A percentile compares a stretch with the other conserved stretches of the same genome.
Conservation (phyloP, 2,113 vertebrate species). For the Eidolon helvum region DNA sequence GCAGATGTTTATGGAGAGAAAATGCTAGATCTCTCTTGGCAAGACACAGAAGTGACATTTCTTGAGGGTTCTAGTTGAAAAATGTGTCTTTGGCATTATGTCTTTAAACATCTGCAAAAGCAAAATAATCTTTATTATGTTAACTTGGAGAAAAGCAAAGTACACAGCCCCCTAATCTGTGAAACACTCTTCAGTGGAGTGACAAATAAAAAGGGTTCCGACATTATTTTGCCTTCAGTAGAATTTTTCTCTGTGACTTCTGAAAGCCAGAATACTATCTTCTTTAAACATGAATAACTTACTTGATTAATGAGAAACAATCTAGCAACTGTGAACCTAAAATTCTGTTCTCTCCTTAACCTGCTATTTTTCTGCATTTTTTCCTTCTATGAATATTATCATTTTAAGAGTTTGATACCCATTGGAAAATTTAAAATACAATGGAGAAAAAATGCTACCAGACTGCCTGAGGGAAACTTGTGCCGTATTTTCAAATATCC, state of each 20-base stretch:
- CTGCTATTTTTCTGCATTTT: conserved; percentile 24
- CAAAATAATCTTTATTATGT: conserved; percentile 83
- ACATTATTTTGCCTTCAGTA: conserved; percentile 76
- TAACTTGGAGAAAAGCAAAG: conserved; percentile 76
- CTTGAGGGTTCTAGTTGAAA: conserved; percentile 85
- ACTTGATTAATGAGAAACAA: neutral
- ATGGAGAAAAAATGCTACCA: neutral
- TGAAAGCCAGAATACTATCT: conserved; percentile 63
- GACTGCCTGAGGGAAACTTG: conserved; percentile 26
- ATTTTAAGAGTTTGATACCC: conserved; percentile 53
- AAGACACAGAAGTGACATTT: conserved; percentile 85
- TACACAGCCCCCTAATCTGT: conserved; percentile 66
- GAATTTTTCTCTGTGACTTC: conserved; percentile 79
- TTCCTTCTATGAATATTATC: conserved; percentile 14
- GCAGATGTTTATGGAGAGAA: conserved; percentile 82
- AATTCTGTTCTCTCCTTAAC: conserved; percentile 59
- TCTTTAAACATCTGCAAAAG: conserved; percentile 86
- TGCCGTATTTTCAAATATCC: conserved; percentile 48
- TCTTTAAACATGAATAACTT: conserved; percentile 2
- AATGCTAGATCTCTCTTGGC: conserved; percentile 79
- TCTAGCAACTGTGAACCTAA: neutral
- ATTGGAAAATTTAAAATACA: conserved; percentile 35
- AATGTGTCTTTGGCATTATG: conserved; percentile 82
- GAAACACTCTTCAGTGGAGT: conserved; percentile 79
- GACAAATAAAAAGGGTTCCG: conserved; percentile 74